These are phyloP conservation scores for Melanotaenia parkinsoni DNA, from an alignment of 2,797 vertebrate genomes.

Conservation along the genomic window DNA sequence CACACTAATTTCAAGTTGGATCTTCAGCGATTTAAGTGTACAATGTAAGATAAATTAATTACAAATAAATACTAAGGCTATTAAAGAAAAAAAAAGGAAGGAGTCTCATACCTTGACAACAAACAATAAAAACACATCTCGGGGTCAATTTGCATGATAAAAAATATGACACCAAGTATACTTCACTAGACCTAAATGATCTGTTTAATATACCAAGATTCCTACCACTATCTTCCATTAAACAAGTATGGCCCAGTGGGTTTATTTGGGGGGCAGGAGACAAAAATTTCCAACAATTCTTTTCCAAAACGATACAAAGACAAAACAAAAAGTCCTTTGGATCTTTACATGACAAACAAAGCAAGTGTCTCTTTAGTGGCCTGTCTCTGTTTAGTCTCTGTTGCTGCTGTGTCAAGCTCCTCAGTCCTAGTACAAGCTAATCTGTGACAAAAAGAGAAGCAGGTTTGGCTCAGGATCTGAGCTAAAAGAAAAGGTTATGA, in stretches of 20 bases:
- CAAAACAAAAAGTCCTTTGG: conserved; percentile 15
- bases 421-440: conserved; percentile 43
- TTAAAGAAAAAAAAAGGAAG: neutral
- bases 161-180: conserved; percentile 3
- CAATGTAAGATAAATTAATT: neutral
- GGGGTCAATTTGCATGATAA: conserved; percentile 28
- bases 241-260: conserved; percentile 57
- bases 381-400: conserved; percentile 15
- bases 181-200: conserved; percentile 40
- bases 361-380: conserved; percentile 22
- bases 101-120: neutral
- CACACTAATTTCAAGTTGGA: neutral
- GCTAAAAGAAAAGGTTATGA: conserved; percentile 83
- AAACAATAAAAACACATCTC: conserved; percentile 36
- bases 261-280: conserved; percentile 11
- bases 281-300: conserved; percentile 19
- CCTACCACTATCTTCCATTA: conserved; percentile 57
- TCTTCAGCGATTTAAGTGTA: neutral
- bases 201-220: conserved; percentile 35
- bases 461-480: conserved; percentile 78
- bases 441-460: conserved; percentile 49
- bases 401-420: conserved; percentile 44
- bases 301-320: conserved; percentile 32
- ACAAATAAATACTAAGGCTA: neutral
- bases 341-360: conserved; percentile 35